Conservation (phyloP, 2,888 invertebrate genomes). For the Drosophila imparisetae region DNA sequence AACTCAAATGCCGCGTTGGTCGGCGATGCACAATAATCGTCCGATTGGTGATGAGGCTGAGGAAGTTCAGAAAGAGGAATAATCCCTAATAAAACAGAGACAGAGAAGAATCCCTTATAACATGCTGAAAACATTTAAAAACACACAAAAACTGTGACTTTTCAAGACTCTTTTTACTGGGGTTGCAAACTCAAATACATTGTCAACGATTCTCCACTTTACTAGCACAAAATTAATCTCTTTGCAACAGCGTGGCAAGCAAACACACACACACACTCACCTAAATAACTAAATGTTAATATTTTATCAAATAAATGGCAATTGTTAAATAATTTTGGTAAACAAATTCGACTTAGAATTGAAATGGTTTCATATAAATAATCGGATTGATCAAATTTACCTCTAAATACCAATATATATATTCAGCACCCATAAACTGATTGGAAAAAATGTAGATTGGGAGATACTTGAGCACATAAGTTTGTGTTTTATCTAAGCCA, state of each 20-base stretch:
- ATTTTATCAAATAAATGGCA: background rate
- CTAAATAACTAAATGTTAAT: background rate
- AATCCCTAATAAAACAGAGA: background rate
- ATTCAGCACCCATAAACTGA: background rate
- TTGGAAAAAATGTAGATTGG: background rate
- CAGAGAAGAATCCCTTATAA: conserved; percentile 18
- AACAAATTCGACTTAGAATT: background rate
- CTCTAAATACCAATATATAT: background rate
- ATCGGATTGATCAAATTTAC: background rate
- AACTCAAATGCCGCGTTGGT: conserved; percentile 60
- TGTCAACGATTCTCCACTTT: too few relatives aligned
- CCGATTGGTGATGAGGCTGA: conserved; percentile 26
- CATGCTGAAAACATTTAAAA: conserved; percentile 13
- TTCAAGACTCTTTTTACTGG: conserved; percentile 51
- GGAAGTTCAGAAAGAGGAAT: conserved; percentile 2
- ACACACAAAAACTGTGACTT: conserved; percentile 67
- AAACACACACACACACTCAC: background rate
- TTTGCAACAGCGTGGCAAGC: conserved; percentile 9
- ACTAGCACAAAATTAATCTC: background rate
- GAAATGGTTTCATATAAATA: background rate
- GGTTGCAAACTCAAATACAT: background rate
- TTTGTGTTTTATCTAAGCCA: background rate
- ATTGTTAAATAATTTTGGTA: background rate
- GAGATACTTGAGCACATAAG: too few relatives aligned
- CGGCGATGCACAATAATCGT: conserved; percentile 56